A percentile compares a stretch with the other conserved stretches of the same genome.
Conservation (phyloP, 2,888 invertebrate species). For the Adineta ricciae region DNA sequence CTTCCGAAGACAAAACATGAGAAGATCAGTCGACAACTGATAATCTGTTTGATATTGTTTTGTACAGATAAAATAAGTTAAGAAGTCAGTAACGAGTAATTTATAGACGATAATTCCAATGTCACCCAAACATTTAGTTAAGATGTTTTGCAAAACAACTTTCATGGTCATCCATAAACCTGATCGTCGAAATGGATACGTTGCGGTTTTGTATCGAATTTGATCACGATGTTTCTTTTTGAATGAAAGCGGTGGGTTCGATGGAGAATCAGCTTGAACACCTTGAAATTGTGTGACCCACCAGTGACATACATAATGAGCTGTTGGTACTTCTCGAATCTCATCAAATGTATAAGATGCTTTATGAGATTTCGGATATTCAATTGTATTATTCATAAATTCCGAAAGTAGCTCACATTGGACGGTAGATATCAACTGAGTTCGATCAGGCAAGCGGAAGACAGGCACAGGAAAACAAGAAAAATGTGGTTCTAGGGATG, state of each 20-base stretch:
- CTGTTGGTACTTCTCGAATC: background rate
- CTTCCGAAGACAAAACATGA: too few species aligned
- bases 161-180: too few species aligned
- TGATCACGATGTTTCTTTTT: conserved; percentile 3
- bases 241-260: background rate
- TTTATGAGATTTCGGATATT: background rate
- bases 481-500: background rate
- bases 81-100: too few species aligned
- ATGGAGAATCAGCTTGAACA: background rate
- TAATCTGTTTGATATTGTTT: too few species aligned
- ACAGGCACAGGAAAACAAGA: background rate
- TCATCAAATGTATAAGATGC: background rate
- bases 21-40: too few species aligned
- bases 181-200: too few species aligned
- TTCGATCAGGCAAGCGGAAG: background rate
- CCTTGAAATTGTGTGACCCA: background rate
- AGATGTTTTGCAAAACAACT: too few species aligned
- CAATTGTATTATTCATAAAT: background rate
- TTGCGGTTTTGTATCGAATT: background rate
- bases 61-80: too few species aligned
- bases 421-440: background rate
- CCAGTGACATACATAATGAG: background rate
- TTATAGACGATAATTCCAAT: too few species aligned
- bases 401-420: background rate
- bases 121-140: too few species aligned